Evolutionary conservation across 2,888 invertebrate genomes (phyloP).

Genomic region (Caenorhabditis doughertyi): DNA sequence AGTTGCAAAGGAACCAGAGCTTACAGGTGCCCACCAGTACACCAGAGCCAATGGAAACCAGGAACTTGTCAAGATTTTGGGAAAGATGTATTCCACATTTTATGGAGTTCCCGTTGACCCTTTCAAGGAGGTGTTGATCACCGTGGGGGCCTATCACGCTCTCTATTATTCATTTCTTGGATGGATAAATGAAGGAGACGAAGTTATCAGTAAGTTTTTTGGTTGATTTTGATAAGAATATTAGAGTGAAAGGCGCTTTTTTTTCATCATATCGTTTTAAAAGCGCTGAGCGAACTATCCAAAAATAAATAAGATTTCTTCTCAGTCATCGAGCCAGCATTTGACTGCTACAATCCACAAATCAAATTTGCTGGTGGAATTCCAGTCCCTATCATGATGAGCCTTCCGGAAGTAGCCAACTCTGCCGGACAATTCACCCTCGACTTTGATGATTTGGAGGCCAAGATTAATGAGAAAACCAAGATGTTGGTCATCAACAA

Average conservation of each 20-base stretch:
- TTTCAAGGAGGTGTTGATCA: conserved; percentile 90
- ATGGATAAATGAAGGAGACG: conserved; percentile 89
- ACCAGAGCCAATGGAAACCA: conserved; percentile 80
- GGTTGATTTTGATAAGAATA: too few species aligned
- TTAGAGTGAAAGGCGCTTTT: neutral
- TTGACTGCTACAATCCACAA: conserved; percentile 98
- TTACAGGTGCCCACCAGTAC: conserved; percentile 80
- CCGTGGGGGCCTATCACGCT: conserved; percentile 95
- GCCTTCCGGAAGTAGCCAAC: conserved; percentile 84
- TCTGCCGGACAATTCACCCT: conserved; percentile 89
- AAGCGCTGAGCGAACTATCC: neutral
- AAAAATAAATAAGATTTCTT: neutral
- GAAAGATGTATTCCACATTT: conserved; percentile 91
- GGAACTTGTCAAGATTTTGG: conserved; percentile 90
- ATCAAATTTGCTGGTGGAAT: conserved; percentile 91
- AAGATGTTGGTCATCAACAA: conserved; percentile 97
- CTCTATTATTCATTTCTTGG: conserved; percentile 92
- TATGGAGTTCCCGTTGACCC: conserved; percentile 89
- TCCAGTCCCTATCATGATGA: conserved; percentile 91
- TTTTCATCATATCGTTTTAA: neutral
- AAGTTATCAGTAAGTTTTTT: conserved; percentile 83
- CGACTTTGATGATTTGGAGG: conserved; percentile 89
- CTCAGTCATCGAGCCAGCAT: conserved; percentile 94
- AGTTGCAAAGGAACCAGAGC: conserved; percentile 73
- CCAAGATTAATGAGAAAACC: conserved; percentile 91